Conservation (phyloP, 2,888 invertebrate species). For the Melieria omissa region DNA sequence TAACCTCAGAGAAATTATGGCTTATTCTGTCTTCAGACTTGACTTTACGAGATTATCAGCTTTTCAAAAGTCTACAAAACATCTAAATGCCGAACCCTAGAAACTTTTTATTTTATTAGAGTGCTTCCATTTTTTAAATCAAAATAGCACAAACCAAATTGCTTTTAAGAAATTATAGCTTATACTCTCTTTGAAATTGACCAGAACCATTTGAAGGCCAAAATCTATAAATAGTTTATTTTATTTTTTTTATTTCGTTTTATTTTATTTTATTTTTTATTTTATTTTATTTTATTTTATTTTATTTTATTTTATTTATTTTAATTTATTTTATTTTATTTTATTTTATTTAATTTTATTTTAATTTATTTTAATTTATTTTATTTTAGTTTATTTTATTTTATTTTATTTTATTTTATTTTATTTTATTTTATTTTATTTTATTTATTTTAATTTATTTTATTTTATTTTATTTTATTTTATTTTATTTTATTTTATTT, state of each 20-base stretch:
- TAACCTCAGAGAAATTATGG: too few species aligned
- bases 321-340: slow-evolving; percentile 13
- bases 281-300: background rate
- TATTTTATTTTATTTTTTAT: background rate
- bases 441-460: background rate
- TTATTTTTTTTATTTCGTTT: background rate
- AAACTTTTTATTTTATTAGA: background rate
- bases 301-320: slow-evolving; percentile 24
- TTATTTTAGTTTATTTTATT: too few species aligned
- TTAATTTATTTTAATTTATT: too few species aligned
- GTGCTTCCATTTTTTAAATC: background rate
- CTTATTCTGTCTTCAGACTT: too few species aligned
- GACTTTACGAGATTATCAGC: too few species aligned
- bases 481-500: slow-evolving; percentile 13
- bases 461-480: background rate
- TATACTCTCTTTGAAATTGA: background rate
- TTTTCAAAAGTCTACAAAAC: too few species aligned
- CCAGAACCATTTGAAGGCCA: background rate
- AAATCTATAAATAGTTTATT: too few species aligned
- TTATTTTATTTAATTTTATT: background rate
- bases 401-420: slow-evolving; percentile 15
- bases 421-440: background rate
- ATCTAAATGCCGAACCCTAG: too few species aligned
- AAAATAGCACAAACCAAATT: too few species aligned
- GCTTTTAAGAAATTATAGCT: too few species aligned